Percentiles rank a stretch among this genome's conserved stretches.
Conservation (phyloP, 1,140 invertebrate species). For the Drosophila watanabei region DNA sequence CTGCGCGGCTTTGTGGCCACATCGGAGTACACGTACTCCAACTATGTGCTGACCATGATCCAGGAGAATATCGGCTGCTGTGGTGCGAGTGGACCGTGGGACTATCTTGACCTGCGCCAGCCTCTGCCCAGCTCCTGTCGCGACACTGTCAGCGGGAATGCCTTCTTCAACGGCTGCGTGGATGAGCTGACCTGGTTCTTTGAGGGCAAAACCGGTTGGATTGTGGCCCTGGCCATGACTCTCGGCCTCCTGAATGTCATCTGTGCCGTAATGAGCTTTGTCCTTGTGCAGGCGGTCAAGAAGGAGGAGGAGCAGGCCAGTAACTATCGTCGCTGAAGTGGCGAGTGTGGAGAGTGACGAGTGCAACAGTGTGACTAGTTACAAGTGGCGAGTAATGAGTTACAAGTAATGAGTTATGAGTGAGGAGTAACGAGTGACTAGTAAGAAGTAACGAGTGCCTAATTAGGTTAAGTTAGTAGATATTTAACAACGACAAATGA, state of each 20-base stretch:
- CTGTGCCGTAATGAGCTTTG: conserved; percentile 88
- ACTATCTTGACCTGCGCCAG: conserved; percentile 91
- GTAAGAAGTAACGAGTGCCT: neutral
- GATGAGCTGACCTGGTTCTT: conserved; percentile 94
- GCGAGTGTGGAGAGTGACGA: neutral
- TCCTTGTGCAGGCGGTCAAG: conserved; percentile 90
- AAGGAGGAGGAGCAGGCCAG: conserved; percentile 89
- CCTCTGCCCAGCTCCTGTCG: conserved; percentile 93
- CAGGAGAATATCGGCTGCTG: conserved; percentile 96
- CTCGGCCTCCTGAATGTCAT: conserved; percentile 91
- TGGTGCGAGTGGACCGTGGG: conserved; percentile 92
- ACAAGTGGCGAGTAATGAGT: neutral
- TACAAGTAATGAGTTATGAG: neutral
- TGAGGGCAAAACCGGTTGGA: conserved; percentile 92
- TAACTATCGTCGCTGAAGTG: conserved; percentile 85
- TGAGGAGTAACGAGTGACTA: neutral
- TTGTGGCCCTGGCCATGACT: conserved; percentile 91
- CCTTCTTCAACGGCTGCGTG: conserved; percentile 94
- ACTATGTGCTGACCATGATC: conserved; percentile 90
- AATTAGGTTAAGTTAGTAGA: conserved; percentile 54
- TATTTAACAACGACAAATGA: conserved; percentile 31
- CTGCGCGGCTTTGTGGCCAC: conserved; percentile 90
- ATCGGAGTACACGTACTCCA: conserved; percentile 88
- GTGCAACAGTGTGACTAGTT: neutral
- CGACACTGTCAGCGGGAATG: conserved; percentile 94